Evolutionary conservation across 2,888 invertebrate genomes (phyloP).

Genomic region (Drosophila seclusa): DNA sequence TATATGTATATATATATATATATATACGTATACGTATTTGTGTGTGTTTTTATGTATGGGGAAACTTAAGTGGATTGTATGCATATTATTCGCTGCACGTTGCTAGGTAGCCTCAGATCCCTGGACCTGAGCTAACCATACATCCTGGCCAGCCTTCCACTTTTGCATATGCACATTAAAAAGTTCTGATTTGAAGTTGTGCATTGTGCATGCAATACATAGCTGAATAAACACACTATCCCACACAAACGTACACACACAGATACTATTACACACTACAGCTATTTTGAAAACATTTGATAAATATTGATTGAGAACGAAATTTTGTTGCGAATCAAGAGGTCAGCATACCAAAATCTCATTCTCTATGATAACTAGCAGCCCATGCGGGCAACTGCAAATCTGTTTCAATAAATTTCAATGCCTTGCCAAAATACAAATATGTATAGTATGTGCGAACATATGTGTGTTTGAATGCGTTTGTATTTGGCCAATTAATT

Average conservation of each 20-base stretch:
- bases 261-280: not conserved
- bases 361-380: conserved; percentile 4
- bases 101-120: conserved; percentile 1
- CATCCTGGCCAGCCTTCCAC: not conserved
- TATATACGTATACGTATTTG: not conserved
- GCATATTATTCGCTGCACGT: not conserved
- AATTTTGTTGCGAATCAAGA: conserved; percentile 11
- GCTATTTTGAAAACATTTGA: conserved; percentile 9
- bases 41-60: not conserved
- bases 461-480: not conserved
- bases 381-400: conserved; percentile 6
- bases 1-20: too few relatives aligned
- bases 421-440: conserved; percentile 4
- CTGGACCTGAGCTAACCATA: not conserved
- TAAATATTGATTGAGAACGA: conserved; percentile 35
- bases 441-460: not conserved
- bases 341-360: conserved; percentile 5
- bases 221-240: conserved; percentile 31
- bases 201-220: conserved; percentile 46
- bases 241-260: conserved; percentile 1
- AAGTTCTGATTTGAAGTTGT: conserved; percentile 51
- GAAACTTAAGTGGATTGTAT: conserved; percentile 3
- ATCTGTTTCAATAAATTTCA: conserved; percentile 16
- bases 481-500: conserved; percentile 15
- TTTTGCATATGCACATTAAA: conserved; percentile 6